Percentiles rank a stretch among this genome's conserved stretches.
phyloP scores from a whole-genome alignment of 1,140 invertebrate species.

The Pomacea maculata region DNA sequence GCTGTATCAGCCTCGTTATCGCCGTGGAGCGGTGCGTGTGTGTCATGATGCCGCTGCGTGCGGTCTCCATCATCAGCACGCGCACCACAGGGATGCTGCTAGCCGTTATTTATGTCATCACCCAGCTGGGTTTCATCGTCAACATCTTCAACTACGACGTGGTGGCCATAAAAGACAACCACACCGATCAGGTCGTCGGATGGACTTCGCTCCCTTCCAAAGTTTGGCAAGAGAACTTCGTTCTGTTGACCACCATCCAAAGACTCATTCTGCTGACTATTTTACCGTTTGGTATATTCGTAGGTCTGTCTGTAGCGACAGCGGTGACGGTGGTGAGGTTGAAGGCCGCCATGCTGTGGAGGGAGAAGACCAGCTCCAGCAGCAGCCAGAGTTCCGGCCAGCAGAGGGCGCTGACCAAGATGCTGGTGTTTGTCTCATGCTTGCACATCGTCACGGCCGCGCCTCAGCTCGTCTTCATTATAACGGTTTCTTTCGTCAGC shows the following conservation, averaged over 20 bases:
- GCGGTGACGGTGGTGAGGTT: neutral
- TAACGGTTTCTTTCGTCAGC: neutral
- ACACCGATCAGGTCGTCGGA: neutral
- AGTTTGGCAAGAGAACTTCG: no score
- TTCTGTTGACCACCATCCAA: neutral
- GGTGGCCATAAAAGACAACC: neutral
- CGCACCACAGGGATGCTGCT: neutral
- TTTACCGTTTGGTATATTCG: neutral
- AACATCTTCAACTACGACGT: neutral
- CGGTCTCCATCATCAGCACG: neutral
- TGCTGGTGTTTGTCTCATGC: neutral
- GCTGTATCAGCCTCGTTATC: neutral
- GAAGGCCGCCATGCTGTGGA: neutral
- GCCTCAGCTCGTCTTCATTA: neutral
- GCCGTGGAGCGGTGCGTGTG: conserved; percentile 6
- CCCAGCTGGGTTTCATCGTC: neutral
- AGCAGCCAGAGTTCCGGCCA: neutral
- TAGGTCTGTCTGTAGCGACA: neutral
- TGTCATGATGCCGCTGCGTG: neutral
- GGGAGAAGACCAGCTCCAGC: neutral
- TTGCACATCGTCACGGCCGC: neutral
- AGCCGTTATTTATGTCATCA: neutral
- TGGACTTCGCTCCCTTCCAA: no score
- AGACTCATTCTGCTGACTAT: neutral
- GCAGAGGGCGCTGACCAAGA: conserved; percentile 3